phyloP scores from a whole-genome alignment of 2,113 vertebrate species.

The Osmerus mordax region DNA sequence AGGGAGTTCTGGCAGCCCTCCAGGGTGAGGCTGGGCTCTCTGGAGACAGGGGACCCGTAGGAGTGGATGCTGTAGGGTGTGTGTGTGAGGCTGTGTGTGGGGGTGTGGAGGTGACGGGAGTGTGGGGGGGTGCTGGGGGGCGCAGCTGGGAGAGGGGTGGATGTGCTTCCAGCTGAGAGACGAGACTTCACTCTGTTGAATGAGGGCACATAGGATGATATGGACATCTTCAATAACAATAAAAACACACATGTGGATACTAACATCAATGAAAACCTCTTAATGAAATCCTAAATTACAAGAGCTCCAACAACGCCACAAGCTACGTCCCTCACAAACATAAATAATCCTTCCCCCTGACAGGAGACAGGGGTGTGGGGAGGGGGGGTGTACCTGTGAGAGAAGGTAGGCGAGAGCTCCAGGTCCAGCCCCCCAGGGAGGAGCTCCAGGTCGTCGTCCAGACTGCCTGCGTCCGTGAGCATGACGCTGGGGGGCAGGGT shows the following conservation, averaged over 20 bases:
- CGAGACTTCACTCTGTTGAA: slow-evolving; percentile 56
- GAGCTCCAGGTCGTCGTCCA: slow-evolving; percentile 66
- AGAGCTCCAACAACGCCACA: neutral
- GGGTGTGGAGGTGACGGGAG: slow-evolving; percentile 36
- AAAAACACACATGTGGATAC: too few species aligned
- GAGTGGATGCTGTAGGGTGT: slow-evolving; percentile 46
- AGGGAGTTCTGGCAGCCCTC: neutral
- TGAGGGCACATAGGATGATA: neutral
- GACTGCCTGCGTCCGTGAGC: slow-evolving; percentile 57
- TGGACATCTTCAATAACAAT: too few species aligned
- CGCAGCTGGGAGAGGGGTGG: slow-evolving; percentile 69
- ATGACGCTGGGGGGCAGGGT: slow-evolving; percentile 64
- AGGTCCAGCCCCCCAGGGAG: neutral
- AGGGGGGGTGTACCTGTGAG: slow-evolving; percentile 51
- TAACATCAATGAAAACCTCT: too few species aligned
- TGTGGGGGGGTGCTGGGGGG: slow-evolving; percentile 33
- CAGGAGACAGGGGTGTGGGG: neutral
- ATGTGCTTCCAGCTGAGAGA: slow-evolving; percentile 72
- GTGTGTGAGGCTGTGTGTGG: slow-evolving; percentile 42
- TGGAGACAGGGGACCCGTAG: slow-evolving; percentile 38
- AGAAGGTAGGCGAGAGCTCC: slow-evolving; percentile 59
- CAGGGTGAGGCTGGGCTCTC: neutral
- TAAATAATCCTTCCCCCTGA: neutral
- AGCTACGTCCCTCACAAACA: neutral
- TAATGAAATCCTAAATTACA: too few species aligned